Base-by-base conservation (phyloP, 2,113 vertebrate genomes). In the Cyprinodon brontotheroides region DNA sequence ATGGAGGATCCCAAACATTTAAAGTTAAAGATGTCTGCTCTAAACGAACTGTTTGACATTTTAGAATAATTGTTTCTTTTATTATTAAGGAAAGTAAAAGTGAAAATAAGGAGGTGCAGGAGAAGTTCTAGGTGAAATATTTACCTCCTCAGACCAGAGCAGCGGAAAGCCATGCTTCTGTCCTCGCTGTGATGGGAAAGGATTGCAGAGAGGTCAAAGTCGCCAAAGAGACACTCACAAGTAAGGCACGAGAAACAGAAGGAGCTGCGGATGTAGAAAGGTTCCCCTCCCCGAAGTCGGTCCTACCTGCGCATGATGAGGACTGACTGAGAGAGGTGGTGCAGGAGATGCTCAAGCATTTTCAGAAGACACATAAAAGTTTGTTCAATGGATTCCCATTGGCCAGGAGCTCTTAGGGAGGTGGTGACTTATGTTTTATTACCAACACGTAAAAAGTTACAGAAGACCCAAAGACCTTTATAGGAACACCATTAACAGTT, bases 281-380 rank as follows among this genome's bases (percentile, higher is more conserved):
- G 74, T 80, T 80, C 75, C 85, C 75, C 63, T 43, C 72, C 78
- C 69, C 71, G 74, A 84, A 89, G 83, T 83, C 77, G 29, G 87
- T 87, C 87, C 88, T 92, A 92, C 86, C 90, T 92, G 90, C 65
- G 37, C 93, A 93, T 94, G 84, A 88, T 92, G 87, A 85, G 81
- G 82, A 88, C 83, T 87, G 88, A 78, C 62, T 61, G 75, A 78
- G 61, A 53, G 64, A 47, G 73, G 68, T 20, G 22, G 81, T 14
- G 29, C 61, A 47, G 70, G 66, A 70, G 92, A 92, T 88, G 84
- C 83, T 86, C 80, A 81, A 88, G 86, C 84, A 68, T 85, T 89
- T 91, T 89, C 80, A 53, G 77, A 83, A 80, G 78, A 76, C 81
- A 88, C 86, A 89, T 92, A 90, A 92, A 92, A 87, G 83, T 86